These are phyloP conservation scores for Andrena cerasifolii DNA, from an alignment of 1,140 invertebrate genomes.

Conservation along the genomic window DNA sequence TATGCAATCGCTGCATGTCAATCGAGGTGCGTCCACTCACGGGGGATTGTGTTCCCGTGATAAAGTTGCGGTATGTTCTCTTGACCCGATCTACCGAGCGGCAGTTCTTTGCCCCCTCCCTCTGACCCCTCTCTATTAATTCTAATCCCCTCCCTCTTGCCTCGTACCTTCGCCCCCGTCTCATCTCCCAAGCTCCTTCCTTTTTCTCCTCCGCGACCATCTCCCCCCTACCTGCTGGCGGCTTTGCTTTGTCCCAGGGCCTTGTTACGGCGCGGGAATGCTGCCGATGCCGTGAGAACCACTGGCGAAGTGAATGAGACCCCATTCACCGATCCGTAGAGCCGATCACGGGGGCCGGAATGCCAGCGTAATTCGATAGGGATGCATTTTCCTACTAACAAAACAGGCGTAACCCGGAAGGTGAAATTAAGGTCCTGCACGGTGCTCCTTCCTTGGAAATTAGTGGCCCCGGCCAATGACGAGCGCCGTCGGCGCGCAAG, in stretches of 20 bases:
- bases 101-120: background rate
- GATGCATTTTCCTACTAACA: conserved; percentile 65
- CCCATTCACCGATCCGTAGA: conserved; percentile 61
- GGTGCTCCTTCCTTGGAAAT: conserved; percentile 7
- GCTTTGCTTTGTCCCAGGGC: background rate
- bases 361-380: conserved; percentile 66
- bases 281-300: conserved; percentile 44
- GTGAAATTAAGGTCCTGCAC: background rate
- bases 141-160: conserved; percentile 1
- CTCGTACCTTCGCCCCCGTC: background rate
- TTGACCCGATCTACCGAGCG: conserved; percentile 24
- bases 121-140: background rate
- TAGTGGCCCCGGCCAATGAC: background rate
- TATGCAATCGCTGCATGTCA: conserved; percentile 48
- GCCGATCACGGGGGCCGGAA: conserved; percentile 15
- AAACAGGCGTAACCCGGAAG: conserved; percentile 36
- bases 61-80: conserved; percentile 64
- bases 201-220: background rate
- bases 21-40: conserved; percentile 33
- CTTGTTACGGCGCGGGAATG: background rate
- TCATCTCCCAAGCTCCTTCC: background rate
- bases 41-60: conserved; percentile 3
- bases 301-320: conserved; percentile 56
- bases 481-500: background rate
- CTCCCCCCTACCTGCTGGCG: background rate